Evolutionary conservation across 2,113 vertebrate genomes (phyloP).

Genomic region (Marmota monax): DNA sequence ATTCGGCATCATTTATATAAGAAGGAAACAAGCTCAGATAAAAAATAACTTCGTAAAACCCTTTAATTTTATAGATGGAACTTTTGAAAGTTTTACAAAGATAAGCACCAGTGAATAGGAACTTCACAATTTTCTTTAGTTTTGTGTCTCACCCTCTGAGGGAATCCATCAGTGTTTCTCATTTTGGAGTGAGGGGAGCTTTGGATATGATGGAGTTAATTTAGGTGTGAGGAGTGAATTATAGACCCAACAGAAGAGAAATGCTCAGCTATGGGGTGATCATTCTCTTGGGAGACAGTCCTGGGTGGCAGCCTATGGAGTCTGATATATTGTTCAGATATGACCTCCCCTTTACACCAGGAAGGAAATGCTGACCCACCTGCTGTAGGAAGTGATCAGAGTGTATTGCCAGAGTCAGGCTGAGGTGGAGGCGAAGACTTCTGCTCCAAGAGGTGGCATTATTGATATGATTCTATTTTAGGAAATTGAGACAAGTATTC

Average conservation of each 20-base stretch:
- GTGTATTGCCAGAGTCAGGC: conserved; percentile 30
- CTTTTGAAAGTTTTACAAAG: background rate
- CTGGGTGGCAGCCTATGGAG: no score
- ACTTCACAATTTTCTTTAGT: background rate
- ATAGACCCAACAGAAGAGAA: background rate
- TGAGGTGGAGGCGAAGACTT: background rate
- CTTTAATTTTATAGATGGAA: conserved; percentile 28
- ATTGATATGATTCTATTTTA: background rate
- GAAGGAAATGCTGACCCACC: background rate
- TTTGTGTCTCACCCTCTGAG: background rate
- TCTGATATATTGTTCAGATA: background rate
- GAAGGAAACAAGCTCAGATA: background rate
- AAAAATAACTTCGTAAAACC: background rate
- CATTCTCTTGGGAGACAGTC: background rate
- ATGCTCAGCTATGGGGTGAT: background rate
- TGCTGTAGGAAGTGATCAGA: background rate
- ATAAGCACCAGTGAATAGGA: background rate
- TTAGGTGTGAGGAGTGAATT: background rate
- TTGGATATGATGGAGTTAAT: background rate
- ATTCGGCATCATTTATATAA: background rate
- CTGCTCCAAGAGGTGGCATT: background rate
- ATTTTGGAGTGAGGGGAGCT: background rate
- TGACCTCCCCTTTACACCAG: background rate
- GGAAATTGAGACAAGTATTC: conserved; percentile 30
- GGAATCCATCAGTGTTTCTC: conserved; percentile 16